Evolutionary conservation across 2,113 vertebrate species (phyloP).

Genomic region (Zapus hudsonius): DNA sequence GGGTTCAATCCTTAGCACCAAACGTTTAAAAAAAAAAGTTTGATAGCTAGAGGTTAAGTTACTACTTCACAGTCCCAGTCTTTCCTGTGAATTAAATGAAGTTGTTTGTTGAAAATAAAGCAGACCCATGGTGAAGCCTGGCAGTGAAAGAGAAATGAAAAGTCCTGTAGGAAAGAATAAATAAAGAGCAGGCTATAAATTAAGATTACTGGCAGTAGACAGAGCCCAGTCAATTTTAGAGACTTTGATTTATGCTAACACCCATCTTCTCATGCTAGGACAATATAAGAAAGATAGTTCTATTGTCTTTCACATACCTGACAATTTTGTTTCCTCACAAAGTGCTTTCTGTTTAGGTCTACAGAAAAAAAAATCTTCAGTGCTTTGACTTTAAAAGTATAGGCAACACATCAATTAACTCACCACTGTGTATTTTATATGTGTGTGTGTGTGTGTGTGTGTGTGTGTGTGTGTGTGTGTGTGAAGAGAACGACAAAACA

Average conservation of each 20-base stretch:
- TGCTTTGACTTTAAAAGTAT: no score
- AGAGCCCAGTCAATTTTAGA: background rate
- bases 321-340: background rate
- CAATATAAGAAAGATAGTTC: slow-evolving; percentile 19
- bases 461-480: no score
- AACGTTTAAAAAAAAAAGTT: background rate
- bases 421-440: no score
- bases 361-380: background rate
- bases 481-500: slow-evolving; percentile 14
- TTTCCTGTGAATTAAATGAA: slow-evolving; percentile 48
- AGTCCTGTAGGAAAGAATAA: slow-evolving; percentile 30
- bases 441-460: no score
- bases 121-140: background rate
- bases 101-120: slow-evolving; percentile 46
- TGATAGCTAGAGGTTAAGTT: background rate
- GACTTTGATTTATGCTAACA: background rate
- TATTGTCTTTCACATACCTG: slow-evolving; percentile 1
- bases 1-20: background rate
- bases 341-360: background rate
- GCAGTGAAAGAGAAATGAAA: slow-evolving; percentile 9
- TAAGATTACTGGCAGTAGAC: background rate
- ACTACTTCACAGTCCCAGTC: background rate
- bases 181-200: slow-evolving; percentile 17
- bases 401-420: no score
- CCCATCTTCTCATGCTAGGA: background rate